Conservation (phyloP, 2,888 invertebrate species). For the Branchellion lobata region DNA sequence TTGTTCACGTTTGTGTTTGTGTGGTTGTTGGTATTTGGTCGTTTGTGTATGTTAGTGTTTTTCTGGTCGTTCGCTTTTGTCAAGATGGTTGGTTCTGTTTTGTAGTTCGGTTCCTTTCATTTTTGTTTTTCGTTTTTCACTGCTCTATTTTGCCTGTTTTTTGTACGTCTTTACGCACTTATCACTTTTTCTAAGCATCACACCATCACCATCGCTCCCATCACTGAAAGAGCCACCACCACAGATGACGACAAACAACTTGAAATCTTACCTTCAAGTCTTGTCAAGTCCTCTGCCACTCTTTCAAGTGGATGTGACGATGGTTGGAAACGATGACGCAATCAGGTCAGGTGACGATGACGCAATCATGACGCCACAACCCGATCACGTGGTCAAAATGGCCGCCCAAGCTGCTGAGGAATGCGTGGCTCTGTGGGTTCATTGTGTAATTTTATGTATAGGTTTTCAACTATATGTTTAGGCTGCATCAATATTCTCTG, state of each 20-base stretch:
- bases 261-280: constrained; percentile 71
- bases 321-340: constrained; percentile 75
- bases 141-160: too few relatives aligned
- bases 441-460: not conserved
- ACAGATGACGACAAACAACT: constrained; percentile 70
- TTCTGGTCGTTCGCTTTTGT: too few relatives aligned
- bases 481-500: too few relatives aligned
- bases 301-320: constrained; percentile 77
- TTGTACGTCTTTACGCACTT: too few relatives aligned
- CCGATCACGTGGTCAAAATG: constrained; percentile 76
- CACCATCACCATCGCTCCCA: too few relatives aligned
- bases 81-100: too few relatives aligned
- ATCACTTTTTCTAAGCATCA: too few relatives aligned
- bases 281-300: constrained; percentile 68
- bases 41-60: not conserved
- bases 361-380: constrained; percentile 74
- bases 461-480: not conserved
- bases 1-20: constrained; percentile 66
- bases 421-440: constrained; percentile 71
- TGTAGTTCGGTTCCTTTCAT: too few relatives aligned
- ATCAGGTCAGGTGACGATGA: constrained; percentile 71
- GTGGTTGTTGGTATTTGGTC: not conserved
- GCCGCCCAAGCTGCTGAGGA: constrained; percentile 75
- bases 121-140: too few relatives aligned
- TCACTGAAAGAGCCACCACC: too few relatives aligned